Base-by-base conservation (phyloP, 2,113 vertebrate genomes). In the Cettia cetti region DNA sequence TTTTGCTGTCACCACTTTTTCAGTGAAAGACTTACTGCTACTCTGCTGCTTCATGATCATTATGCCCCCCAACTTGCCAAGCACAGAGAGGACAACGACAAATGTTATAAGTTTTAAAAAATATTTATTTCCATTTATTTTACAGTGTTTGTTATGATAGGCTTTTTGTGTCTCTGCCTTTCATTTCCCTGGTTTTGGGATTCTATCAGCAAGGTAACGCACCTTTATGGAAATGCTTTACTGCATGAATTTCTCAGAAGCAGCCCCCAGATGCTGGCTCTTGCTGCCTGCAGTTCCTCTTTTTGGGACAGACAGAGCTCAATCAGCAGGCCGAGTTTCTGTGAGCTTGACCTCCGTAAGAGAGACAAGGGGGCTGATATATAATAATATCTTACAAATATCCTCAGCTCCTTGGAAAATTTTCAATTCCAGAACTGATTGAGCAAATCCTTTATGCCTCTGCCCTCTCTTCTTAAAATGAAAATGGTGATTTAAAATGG, bases 1-100 rank as follows among this genome's bases (percentile, higher is more conserved):
- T 92, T 90, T 52, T 82, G 82, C 75, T 80, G 59, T 74, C 2
- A 1, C 68, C 72, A 45, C 61, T 78, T 92, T 68, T 84, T 33
- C 61, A 20, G 5, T 49, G n/a, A 40, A 84, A 78, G 85, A 40
- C 35, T 69, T 64, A 50, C 13, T 92, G 68, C 72, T 79, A 2
- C 64, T 70, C 82, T 78, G 69, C 28, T 63, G 27, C 66, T 54
- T 71, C 92, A 24, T 60, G 76, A 26, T 13, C 21, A 1, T 56
- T 69, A 8, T 0, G 0, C 26, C 22, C 28, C 35, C 22, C 39
- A 49, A 3, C 15, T 33, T 1, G 1, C 24, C 1, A 9, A 53
- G 23, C 27, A 33, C 20, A 16, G 53, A 20, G 75, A 75, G 26
- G 49, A 71, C 44, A 52, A 37, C 4, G 26, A 44, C 30, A 42